phyloP scores from a whole-genome alignment of 1,140 invertebrate species.

The Streblospio benedicti region DNA sequence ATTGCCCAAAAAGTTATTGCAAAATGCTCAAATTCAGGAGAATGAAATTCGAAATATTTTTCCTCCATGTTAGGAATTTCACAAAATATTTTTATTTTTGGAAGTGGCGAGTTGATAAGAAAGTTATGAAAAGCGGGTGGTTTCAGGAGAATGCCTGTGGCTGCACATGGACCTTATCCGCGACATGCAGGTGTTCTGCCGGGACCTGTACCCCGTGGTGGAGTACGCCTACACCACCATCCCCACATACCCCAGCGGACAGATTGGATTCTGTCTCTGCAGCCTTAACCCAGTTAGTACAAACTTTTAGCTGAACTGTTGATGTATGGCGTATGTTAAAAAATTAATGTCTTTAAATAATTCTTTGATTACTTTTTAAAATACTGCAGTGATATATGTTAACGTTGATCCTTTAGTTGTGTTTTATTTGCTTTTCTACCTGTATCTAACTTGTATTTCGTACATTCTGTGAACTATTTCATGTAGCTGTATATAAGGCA shows the following conservation, averaged over 20 bases:
- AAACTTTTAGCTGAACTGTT: not conserved
- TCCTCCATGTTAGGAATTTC: too few relatives aligned
- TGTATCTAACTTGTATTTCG: not conserved
- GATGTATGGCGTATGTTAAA: not conserved
- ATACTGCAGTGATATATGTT: not conserved
- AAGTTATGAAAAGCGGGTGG: not conserved
- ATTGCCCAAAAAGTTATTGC: too few relatives aligned
- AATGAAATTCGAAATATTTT: too few relatives aligned
- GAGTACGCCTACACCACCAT: constrained; percentile 74
- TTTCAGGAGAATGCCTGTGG: constrained; percentile 78
- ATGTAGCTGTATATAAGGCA: not conserved
- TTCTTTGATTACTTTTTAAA: not conserved
- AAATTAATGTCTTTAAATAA: not conserved
- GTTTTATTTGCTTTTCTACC: not conserved
- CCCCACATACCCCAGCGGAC: constrained; percentile 90
- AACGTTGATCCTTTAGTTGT: not conserved
- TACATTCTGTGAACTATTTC: not conserved
- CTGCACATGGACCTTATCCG: constrained; percentile 70
- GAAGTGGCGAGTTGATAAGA: not conserved
- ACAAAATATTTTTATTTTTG: not conserved
- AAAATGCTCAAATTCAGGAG: too few relatives aligned
- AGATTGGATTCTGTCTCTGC: constrained; percentile 89
- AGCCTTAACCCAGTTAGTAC: constrained; percentile 52
- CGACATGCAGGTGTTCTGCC: constrained; percentile 64
- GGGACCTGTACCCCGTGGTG: constrained; percentile 64